Evolutionary conservation across 2,888 invertebrate genomes (phyloP), one percentile per base, ranked within the genome.

Genomic region (Arge pagana): DNA sequence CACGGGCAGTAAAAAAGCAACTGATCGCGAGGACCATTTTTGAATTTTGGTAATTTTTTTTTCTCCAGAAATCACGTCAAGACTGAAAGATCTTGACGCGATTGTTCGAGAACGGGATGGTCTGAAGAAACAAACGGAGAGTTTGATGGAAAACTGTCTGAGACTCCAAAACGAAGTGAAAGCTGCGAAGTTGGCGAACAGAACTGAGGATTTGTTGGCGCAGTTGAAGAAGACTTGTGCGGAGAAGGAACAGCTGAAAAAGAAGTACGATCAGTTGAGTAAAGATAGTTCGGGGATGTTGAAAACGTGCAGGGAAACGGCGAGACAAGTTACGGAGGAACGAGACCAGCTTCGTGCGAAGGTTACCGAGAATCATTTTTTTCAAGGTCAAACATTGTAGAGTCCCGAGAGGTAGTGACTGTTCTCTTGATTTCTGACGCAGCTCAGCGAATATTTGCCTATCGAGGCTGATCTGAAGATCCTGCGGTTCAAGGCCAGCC

Each of bases 301-400:
- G 16, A 21, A 7, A 11, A 50, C 41, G 10, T 21, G 2, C n/a
- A 16, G 18, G n/a, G 18, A 42, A 21, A 13, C 41, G 8, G 23
- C n/a, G 10, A 26, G 18, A 7, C 28, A 40, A 24, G 30, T 41
- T 21, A n/a, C 40, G 18, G 49, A 18, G 13, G 31, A 50, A 50
- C 37, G 49, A 18, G 49, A 49, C 18, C 28, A 49, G 49, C 40
- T 49, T 28, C 39, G 49, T n/a, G 18, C 11, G 3, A 49, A 39
- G 39, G 49, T 49, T 19, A 7, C n/a, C 8, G 8, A n/a, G n/a
- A 8, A n/a, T 28, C 28, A 7, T 28, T 28, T n/a, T 8, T 28
- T 28, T 28, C 28, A 28, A n/a, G n/a, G n/a, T n/a, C n/a, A n/a
- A n/a, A n/a, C n/a, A n/a, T n/a, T n/a, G n/a, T n/a, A n/a, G n/a